Evolutionary conservation across 92 coral and sea anemone species (phyloP).

Genomic region (Palythoa grandiflora): DNA sequence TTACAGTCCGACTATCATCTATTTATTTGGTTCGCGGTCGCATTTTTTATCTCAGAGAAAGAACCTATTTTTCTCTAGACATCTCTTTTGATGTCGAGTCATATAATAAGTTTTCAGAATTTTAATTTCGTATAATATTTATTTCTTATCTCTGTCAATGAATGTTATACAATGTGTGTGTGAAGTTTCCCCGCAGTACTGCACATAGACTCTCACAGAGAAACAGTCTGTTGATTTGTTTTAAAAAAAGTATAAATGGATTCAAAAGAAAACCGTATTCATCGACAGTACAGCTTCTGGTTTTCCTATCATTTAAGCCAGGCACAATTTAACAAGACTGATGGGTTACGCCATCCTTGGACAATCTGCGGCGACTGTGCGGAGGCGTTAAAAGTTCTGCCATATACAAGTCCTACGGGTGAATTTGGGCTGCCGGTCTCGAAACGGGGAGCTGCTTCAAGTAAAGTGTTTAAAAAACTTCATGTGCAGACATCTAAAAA

Average conservation of each 20-base stretch:
- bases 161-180: not conserved
- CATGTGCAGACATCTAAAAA: not conserved
- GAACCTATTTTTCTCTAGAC: too few relatives aligned
- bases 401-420: constrained; percentile 61
- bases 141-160: not conserved
- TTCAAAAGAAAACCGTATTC: constrained; percentile 41
- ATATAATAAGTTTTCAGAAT: too few relatives aligned
- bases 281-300: constrained; percentile 80
- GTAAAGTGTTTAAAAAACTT: not conserved
- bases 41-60: too few relatives aligned
- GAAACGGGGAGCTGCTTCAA: constrained; percentile 16
- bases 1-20: too few relatives aligned
- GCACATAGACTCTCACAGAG: not conserved
- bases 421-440: constrained; percentile 75
- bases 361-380: constrained; percentile 72
- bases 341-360: constrained; percentile 67
- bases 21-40: too few relatives aligned
- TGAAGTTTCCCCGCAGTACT: not conserved
- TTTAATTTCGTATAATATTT: too few relatives aligned
- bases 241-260: not conserved
- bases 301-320: constrained; percentile 94
- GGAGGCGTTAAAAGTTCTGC: constrained; percentile 57
- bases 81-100: too few relatives aligned
- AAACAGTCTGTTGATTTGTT: not conserved
- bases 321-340: constrained; percentile 67